These are phyloP conservation scores for Monodelphis domestica DNA, from an alignment of 2,797 vertebrate species.

Conservation along the genomic window DNA sequence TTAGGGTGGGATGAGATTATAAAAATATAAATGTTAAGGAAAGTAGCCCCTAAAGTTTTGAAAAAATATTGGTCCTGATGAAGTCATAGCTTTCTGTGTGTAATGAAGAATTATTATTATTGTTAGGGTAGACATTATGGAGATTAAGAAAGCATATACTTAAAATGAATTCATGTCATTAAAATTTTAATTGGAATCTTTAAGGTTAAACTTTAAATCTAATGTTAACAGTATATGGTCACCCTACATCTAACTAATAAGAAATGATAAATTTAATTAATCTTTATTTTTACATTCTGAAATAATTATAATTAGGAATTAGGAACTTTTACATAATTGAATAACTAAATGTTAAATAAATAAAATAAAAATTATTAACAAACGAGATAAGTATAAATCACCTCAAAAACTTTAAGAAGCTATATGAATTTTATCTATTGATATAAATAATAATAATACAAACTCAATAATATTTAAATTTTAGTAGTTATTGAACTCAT, in stretches of 20 bases:
- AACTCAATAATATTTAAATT: not conserved
- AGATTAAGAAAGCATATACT: not conserved
- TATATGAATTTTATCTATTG: not conserved
- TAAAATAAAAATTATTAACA: not conserved
- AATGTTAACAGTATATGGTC: not conserved
- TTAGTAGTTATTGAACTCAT: not conserved
- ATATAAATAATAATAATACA: not conserved
- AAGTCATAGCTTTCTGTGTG: not conserved
- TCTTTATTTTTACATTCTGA: not conserved
- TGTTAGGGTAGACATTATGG: not conserved
- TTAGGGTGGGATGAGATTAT: not conserved
- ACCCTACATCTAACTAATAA: not conserved
- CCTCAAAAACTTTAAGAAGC: not conserved
- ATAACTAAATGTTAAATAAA: not conserved
- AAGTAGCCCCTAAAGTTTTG: not conserved
- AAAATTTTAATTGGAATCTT: constrained; percentile 21
- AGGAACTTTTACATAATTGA: not conserved
- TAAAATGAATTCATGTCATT: not conserved
- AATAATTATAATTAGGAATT: rapidly evolving
- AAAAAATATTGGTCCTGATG: not conserved
- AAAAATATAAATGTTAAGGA: not conserved
- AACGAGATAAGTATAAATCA: not conserved
- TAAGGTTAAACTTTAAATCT: constrained; percentile 19
- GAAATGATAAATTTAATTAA: not conserved
- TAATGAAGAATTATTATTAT: not conserved